phyloP scores from a whole-genome alignment of 2,113 vertebrate species.

The Aspidoscelis tigris region DNA sequence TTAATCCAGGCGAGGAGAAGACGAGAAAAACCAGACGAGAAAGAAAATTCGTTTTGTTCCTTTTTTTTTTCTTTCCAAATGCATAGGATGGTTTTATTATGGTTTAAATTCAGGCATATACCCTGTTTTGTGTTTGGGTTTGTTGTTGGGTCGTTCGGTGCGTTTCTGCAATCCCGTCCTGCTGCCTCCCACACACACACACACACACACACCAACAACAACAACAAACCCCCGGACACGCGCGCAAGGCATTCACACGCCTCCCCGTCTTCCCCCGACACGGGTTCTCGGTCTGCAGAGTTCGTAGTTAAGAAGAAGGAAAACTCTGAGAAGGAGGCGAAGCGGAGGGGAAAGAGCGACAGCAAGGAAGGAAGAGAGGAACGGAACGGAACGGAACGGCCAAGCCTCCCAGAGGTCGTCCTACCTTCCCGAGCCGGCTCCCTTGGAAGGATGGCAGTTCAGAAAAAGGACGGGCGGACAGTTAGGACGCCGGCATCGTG shows the following conservation, averaged over 20 bases:
- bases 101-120: slow-evolving; percentile 44
- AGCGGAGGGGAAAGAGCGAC: background rate
- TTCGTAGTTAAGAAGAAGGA: background rate
- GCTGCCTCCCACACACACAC: background rate
- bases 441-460: background rate
- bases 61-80: slow-evolving; percentile 21
- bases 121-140: background rate
- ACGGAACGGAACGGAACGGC: background rate
- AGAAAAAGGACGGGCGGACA: background rate
- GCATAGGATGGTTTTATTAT: slow-evolving; percentile 59
- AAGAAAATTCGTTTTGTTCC: background rate
- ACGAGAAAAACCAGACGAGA: slow-evolving; percentile 37
- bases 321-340: background rate
- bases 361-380: background rate
- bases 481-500: background rate
- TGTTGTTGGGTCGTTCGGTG: background rate
- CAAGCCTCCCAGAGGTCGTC: background rate
- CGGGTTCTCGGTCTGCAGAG: background rate
- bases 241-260: too few species aligned
- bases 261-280: background rate
- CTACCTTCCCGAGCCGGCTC: slow-evolving; percentile 29
- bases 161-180: background rate
- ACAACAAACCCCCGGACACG: slow-evolving; percentile 16
- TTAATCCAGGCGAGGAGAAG: background rate
- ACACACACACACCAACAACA: slow-evolving; percentile 16